Conservation (phyloP, 1,140 invertebrate genomes). For the Helicoverpa armigera region DNA sequence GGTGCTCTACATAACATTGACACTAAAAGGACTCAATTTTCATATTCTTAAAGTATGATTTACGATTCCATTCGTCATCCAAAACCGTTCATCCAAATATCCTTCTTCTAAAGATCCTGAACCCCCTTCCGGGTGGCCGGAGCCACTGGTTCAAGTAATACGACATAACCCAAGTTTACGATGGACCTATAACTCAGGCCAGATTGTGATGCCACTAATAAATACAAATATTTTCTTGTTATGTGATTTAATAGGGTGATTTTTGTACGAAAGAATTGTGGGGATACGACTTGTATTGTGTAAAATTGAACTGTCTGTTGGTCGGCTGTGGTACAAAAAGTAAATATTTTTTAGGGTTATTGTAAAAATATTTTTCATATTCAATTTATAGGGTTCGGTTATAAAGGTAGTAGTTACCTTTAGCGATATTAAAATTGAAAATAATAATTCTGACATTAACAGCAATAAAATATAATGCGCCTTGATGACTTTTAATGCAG, state of each 20-base stretch:
- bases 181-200: slow-evolving; percentile 69
- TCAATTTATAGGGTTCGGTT: too few relatives aligned
- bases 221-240: slow-evolving; percentile 75
- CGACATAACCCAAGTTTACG: slow-evolving; percentile 65
- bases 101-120: neutral
- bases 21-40: neutral
- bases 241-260: slow-evolving; percentile 69
- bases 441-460: too few relatives aligned
- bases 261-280: slow-evolving; percentile 46
- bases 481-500: neutral
- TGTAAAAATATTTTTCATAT: too few relatives aligned
- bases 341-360: too few relatives aligned
- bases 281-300: slow-evolving; percentile 54
- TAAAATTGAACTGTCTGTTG: too few relatives aligned
- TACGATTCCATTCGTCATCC: neutral
- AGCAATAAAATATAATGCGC: neutral
- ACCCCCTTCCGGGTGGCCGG: slow-evolving; percentile 54
- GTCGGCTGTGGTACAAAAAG: too few relatives aligned
- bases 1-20: too few relatives aligned
- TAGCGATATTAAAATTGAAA: neutral
- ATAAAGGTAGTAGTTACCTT: neutral
- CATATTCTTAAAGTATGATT: neutral
- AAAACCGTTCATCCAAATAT: neutral
- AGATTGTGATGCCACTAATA: slow-evolving; percentile 68
- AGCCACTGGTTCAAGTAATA: slow-evolving; percentile 54